phyloP scores from a whole-genome alignment of 2,888 invertebrate species.

The Rhopalosiphum nymphaeae region DNA sequence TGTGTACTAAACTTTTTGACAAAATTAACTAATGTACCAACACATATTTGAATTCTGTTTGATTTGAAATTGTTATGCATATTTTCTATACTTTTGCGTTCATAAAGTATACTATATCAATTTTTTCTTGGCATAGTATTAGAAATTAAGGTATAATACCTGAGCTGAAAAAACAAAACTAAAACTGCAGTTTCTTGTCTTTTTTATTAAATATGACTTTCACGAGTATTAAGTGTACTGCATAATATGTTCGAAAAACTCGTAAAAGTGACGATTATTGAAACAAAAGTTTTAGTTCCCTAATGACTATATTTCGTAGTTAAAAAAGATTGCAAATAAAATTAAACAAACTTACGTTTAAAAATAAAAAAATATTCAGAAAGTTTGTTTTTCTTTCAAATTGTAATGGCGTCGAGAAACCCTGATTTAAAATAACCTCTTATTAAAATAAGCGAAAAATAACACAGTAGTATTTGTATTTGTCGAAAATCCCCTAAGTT shows the following conservation, averaged over 20 bases:
- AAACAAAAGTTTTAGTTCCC: neutral
- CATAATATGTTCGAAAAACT: neutral
- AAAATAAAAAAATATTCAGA: neutral
- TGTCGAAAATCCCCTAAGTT: constrained; percentile 3
- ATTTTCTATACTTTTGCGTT: neutral
- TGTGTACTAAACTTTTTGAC: neutral
- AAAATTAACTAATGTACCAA: neutral
- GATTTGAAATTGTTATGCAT: neutral
- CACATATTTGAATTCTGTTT: neutral
- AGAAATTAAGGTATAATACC: neutral
- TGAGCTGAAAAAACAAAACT: neutral
- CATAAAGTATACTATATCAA: neutral
- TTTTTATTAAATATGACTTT: neutral
- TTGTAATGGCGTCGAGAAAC: neutral
- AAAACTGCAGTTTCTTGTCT: neutral
- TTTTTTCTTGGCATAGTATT: neutral
- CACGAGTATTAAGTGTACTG: neutral
- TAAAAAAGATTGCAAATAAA: neutral
- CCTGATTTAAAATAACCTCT: constrained; percentile 13
- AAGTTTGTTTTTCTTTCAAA: constrained; percentile 13
- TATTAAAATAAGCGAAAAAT: constrained; percentile 16
- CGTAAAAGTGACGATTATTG: neutral
- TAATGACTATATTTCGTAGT: neutral
- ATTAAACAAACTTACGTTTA: neutral
- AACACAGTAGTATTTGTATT: constrained; percentile 41